These are phyloP conservation scores for Anoplophora glabripennis DNA, from an alignment of 1,140 invertebrate genomes.

Conservation along the genomic window DNA sequence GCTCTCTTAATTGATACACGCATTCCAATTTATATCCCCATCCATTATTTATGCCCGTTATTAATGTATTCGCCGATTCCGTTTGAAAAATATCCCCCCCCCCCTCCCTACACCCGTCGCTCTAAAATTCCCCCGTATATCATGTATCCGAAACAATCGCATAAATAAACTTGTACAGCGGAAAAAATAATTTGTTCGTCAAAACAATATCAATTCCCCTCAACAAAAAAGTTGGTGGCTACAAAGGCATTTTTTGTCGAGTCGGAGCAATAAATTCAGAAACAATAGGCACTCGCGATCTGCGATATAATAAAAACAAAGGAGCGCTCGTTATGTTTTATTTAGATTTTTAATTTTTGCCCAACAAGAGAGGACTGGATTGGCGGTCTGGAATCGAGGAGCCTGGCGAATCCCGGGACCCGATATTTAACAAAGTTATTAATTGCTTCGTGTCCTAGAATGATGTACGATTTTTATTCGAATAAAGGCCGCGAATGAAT, in stretches of 20 bases:
- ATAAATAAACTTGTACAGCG: not conserved
- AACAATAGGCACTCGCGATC: conserved; percentile 38
- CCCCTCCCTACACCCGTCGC: too few species aligned
- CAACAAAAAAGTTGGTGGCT: conserved; percentile 23
- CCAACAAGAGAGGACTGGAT: conserved; percentile 31
- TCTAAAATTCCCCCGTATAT: too few species aligned
- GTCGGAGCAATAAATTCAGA: conserved; percentile 34
- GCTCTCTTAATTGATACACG: too few species aligned
- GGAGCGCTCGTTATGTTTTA: conserved; percentile 38
- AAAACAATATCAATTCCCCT: conserved; percentile 36
- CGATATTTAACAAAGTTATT: conserved; percentile 42
- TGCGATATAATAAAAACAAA: conserved; percentile 33
- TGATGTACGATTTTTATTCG: conserved; percentile 43
- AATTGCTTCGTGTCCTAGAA: conserved; percentile 38
- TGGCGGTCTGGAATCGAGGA: conserved; percentile 27
- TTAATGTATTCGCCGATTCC: too few species aligned
- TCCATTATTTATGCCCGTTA: too few species aligned
- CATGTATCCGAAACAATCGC: too few species aligned
- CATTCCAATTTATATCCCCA: too few species aligned
- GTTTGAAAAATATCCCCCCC: too few species aligned
- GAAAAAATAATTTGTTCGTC: not conserved
- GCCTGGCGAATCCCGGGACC: conserved; percentile 16
- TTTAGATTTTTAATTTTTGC: conserved; percentile 42
- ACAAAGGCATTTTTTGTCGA: conserved; percentile 31
- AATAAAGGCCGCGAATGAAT: conserved; percentile 33